These are phyloP conservation scores for Micropterix aruncella DNA, from an alignment of 2,888 invertebrate genomes.

Conservation along the genomic window DNA sequence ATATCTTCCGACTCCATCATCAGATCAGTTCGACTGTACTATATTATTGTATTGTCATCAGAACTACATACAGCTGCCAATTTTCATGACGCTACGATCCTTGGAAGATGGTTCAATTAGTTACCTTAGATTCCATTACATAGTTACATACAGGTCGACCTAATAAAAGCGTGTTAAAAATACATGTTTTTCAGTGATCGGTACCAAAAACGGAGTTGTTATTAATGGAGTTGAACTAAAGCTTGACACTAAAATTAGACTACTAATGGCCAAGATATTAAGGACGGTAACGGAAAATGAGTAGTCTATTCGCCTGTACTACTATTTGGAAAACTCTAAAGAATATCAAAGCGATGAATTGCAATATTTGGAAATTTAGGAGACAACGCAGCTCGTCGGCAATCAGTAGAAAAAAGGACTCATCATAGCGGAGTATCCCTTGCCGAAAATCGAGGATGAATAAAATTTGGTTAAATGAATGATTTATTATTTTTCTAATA, in stretches of 20 bases:
- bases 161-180: no score
- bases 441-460: slow-evolving; percentile 29
- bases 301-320: slow-evolving; percentile 55
- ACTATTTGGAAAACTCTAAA: slow-evolving; percentile 71
- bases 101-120: no score
- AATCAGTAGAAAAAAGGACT: slow-evolving; percentile 76
- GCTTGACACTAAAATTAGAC: slow-evolving; percentile 46
- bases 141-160: no score
- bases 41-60: no score
- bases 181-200: slow-evolving; percentile 62
- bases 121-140: no score
- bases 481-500: no score
- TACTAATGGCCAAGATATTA: slow-evolving; percentile 40
- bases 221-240: slow-evolving; percentile 50
- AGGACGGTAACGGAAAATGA: slow-evolving; percentile 50
- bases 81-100: no score
- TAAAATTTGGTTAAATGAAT: no score
- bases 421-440: slow-evolving; percentile 54
- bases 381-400: slow-evolving; percentile 45
- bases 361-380: slow-evolving; percentile 61
- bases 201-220: slow-evolving; percentile 42
- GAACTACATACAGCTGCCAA: no score
- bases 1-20: no score
- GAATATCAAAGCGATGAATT: slow-evolving; percentile 74
- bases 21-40: no score